Percentiles rank a stretch among this genome's conserved stretches.
Evolutionary conservation across 1,140 invertebrate species (phyloP).

Genomic region (Anastrepha obliqua): DNA sequence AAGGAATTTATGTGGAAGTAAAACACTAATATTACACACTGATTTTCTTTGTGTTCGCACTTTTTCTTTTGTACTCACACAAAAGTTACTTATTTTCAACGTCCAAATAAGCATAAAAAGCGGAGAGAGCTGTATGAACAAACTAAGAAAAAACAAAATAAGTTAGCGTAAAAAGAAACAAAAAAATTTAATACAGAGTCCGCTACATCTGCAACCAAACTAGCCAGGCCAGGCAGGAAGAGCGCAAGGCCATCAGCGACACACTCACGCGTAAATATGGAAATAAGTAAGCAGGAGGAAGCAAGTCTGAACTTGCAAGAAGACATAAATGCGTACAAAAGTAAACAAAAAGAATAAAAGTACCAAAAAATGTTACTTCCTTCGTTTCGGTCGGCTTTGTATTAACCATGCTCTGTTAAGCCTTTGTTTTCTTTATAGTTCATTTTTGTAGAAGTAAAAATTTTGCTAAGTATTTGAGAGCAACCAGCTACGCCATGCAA

Average conservation of each 20-base stretch:
- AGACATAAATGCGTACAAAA: background rate
- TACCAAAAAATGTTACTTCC: background rate
- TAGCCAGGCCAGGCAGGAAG: background rate
- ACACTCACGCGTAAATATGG: background rate
- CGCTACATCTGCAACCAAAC: background rate
- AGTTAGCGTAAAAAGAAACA: background rate
- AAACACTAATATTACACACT: conserved; percentile 38
- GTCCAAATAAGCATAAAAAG: background rate
- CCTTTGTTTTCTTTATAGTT: conserved; percentile 34
- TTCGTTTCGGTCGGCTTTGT: background rate
- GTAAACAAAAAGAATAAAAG: background rate
- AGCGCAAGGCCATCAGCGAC: conserved; percentile 20
- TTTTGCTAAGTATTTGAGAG: conserved; percentile 28
- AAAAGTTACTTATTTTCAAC: background rate
- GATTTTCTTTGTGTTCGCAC: conserved; percentile 37
- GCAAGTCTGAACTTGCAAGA: conserved; percentile 31
- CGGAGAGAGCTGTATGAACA: background rate
- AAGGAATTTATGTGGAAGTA: conserved; percentile 32
- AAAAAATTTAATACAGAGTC: background rate
- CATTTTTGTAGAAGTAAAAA: background rate
- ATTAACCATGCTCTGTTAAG: background rate
- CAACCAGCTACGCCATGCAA: background rate
- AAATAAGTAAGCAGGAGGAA: background rate
- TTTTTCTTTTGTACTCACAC: background rate
- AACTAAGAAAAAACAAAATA: background rate